phyloP scores from a whole-genome alignment of 2,113 vertebrate genomes.

The Gymnorhina tibicen region DNA sequence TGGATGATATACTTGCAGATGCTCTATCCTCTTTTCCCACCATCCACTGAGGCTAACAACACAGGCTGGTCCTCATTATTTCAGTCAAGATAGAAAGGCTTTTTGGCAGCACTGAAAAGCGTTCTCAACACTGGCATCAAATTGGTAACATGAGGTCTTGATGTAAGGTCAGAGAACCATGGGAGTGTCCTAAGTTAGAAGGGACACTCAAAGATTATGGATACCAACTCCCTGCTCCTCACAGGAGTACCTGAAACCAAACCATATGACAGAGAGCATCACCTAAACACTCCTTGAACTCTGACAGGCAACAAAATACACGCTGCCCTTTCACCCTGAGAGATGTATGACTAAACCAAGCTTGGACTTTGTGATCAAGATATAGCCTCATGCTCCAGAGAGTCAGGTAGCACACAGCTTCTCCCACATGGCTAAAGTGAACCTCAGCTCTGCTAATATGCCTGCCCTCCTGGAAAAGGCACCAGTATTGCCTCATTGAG shows the following conservation, averaged over 20 bases:
- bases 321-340: neutral
- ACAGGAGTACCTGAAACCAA: neutral
- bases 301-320: neutral
- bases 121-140: neutral
- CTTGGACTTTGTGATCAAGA: neutral
- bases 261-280: neutral
- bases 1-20: too few species aligned
- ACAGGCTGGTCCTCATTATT: neutral
- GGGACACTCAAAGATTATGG: neutral
- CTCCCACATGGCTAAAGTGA: neutral
- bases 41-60: neutral
- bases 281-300: neutral
- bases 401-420: neutral
- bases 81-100: neutral
- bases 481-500: accelerated
- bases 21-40: neutral
- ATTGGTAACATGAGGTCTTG: neutral
- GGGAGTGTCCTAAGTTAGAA: neutral
- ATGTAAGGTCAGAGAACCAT: neutral
- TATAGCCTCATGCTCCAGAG: neutral
- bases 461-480: neutral
- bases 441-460: neutral
- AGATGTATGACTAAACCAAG: neutral
- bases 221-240: neutral
- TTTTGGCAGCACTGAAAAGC: neutral